Evolutionary conservation across 2,797 vertebrate genomes (phyloP), one percentile per base, ranked within the genome.

Genomic region (Hyperoplus lanceolatus): DNA sequence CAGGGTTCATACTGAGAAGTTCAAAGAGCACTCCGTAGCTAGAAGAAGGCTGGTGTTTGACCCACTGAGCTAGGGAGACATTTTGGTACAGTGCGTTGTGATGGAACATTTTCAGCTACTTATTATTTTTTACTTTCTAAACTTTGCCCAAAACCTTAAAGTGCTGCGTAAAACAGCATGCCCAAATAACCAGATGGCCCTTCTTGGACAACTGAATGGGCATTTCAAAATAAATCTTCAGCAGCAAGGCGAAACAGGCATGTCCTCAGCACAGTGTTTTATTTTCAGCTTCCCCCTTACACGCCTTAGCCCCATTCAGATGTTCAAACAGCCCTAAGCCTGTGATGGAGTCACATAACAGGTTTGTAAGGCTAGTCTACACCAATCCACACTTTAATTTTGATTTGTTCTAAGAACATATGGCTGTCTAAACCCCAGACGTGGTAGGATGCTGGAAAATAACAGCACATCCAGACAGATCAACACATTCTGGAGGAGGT

Each of bases 201-300:
- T 63, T 21, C 6, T 46, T 43, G 54, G 42, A 63, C 8, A 11
- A 45, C 48, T 8, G 15, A 42, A 70, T 51, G 41, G 15, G 38
- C 60, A 68, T 80, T 82, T 82, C 62, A 78, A 81, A 88, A 65
- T 51, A 81, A 81, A 64, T 77, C 58, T 1, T 82, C 62, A 70
- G 76, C 80, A 41, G 42, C 42, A 73, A 80, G 81, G 84, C 80
- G 76, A 79, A 75, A 75, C 71, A 38, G 63, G 36, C 65, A 53
- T 11, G 3, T 73, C 57, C 41, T 53, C 64, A 18, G 71, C 6
- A 8, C 50, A 5, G 41, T n/a, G 39, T 56, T 70, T 42, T 77
- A 41, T n/a, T 13, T 3, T n/a, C n/a, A 42, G 71, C 42, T 38
- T 66, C 4, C 46, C 10, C 46, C 62, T 51, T 50, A 64, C 61